These are phyloP conservation scores for Augiades crinisus DNA, from an alignment of 2,888 invertebrate genomes.

Conservation along the genomic window DNA sequence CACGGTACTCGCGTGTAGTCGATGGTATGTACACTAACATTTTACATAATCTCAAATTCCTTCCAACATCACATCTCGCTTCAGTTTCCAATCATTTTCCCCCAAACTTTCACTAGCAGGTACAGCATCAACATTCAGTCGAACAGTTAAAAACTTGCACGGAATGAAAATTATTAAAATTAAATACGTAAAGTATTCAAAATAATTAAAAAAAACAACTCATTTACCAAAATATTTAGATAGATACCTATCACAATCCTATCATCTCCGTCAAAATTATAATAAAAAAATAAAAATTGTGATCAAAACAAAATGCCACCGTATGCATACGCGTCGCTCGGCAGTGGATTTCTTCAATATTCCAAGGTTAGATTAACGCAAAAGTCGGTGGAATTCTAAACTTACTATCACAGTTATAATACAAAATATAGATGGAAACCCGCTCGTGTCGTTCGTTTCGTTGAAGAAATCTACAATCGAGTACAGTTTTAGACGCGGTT, in stretches of 20 bases:
- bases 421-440: conserved; percentile 71
- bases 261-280: conserved; percentile 67
- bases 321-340: conserved; percentile 51
- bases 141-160: conserved; percentile 62
- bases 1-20: conserved; percentile 11
- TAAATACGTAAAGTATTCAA: conserved; percentile 75
- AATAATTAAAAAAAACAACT: conserved; percentile 46
- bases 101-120: conserved; percentile 49
- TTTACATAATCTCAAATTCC: conserved; percentile 40
- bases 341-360: conserved; percentile 72
- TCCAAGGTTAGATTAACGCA: conserved; percentile 56
- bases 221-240: conserved; percentile 62
- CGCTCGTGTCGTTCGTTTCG: conserved; percentile 61
- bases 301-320: conserved; percentile 62
- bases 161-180: conserved; percentile 76
- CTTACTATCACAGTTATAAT: conserved; percentile 80
- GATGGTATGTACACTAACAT: conserved; percentile 33
- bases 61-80: conserved; percentile 37
- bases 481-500: conserved; percentile 37
- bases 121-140: conserved; percentile 71
- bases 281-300: conserved; percentile 61
- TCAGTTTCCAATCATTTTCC: conserved; percentile 47
- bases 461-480: conserved; percentile 77
- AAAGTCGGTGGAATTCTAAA: conserved; percentile 76
- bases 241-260: conserved; percentile 48